Evolutionary conservation across 2,797 vertebrate genomes (phyloP).

Genomic region (Remorina albescens): DNA sequence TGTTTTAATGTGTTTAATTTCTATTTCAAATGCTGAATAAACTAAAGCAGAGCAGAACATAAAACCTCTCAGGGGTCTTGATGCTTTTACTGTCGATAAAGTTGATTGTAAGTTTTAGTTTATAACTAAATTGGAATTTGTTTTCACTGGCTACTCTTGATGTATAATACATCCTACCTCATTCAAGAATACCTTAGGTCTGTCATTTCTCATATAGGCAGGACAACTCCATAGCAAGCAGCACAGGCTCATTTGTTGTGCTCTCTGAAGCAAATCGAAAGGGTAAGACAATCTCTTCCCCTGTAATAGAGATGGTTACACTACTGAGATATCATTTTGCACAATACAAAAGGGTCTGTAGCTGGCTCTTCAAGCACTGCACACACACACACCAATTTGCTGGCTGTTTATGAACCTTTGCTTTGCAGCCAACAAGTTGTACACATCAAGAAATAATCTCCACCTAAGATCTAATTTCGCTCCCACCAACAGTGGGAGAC

Average conservation of each 20-base stretch:
- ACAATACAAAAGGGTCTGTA: conserved; percentile 83
- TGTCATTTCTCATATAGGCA: conserved; percentile 23
- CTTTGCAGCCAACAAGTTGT: conserved; percentile 65
- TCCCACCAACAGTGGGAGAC: conserved; percentile 64
- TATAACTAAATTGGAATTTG: neutral
- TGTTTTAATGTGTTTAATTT: conserved; percentile 57
- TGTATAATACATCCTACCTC: no score
- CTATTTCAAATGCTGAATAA: conserved; percentile 41
- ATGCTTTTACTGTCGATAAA: neutral
- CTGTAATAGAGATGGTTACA: conserved; percentile 83
- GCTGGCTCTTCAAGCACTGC: conserved; percentile 67
- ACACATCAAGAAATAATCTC: conserved; percentile 78
- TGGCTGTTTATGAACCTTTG: conserved; percentile 56
- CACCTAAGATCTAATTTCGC: conserved; percentile 68
- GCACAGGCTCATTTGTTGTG: conserved; percentile 77
- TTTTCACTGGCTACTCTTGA: neutral
- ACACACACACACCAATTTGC: conserved; percentile 41
- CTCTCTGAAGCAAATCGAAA: conserved; percentile 80
- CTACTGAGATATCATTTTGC: conserved; percentile 85
- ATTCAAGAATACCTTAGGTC: neutral
- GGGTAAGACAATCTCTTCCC: conserved; percentile 83
- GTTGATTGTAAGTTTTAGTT: neutral
- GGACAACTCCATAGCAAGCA: conserved; percentile 45
- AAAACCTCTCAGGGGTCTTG: neutral
- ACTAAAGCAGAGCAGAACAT: conserved; percentile 20